phyloP scores from a whole-genome alignment of 2,888 invertebrate species.

The Proisotoma minuta region DNA sequence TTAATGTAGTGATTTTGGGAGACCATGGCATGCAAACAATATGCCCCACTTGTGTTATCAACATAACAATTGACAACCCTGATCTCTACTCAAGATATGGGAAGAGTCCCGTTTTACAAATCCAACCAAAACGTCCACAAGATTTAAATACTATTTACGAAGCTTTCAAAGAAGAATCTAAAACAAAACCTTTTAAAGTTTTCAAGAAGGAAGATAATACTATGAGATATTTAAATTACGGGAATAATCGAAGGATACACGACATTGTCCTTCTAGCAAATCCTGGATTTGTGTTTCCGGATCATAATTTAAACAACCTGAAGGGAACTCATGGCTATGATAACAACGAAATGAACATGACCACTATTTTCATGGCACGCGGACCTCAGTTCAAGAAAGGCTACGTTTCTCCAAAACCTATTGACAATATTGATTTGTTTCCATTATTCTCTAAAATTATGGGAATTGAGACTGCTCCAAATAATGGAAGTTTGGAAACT shows the following conservation, averaged over 20 bases:
- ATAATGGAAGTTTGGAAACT: constrained; percentile 55
- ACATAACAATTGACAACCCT: constrained; percentile 57
- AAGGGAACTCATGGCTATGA: constrained; percentile 66
- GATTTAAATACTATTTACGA: constrained; percentile 53
- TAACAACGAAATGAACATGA: constrained; percentile 59
- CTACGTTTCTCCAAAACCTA: constrained; percentile 51
- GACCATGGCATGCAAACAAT: constrained; percentile 68
- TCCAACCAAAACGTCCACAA: constrained; percentile 58
- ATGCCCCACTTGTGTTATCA: constrained; percentile 55
- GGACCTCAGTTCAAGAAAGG: constrained; percentile 60
- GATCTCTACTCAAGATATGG: constrained; percentile 55
- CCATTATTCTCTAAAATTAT: constrained; percentile 61
- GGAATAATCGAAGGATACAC: constrained; percentile 59
- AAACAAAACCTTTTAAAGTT: constrained; percentile 54
- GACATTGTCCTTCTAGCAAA: constrained; percentile 62
- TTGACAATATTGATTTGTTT: constrained; percentile 63
- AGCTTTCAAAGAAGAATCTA: constrained; percentile 52
- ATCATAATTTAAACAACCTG: constrained; percentile 52
- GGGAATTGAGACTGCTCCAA: constrained; percentile 54
- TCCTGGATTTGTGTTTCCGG: constrained; percentile 60
- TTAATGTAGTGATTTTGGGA: constrained; percentile 65
- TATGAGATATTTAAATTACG: constrained; percentile 61
- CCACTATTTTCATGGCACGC: constrained; percentile 65
- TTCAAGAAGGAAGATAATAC: constrained; percentile 59
- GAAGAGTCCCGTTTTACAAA: constrained; percentile 59